Base-by-base conservation (phyloP, 37 sponge, comb jelly and placozoan genomes). In the Halichondria panicea region DNA sequence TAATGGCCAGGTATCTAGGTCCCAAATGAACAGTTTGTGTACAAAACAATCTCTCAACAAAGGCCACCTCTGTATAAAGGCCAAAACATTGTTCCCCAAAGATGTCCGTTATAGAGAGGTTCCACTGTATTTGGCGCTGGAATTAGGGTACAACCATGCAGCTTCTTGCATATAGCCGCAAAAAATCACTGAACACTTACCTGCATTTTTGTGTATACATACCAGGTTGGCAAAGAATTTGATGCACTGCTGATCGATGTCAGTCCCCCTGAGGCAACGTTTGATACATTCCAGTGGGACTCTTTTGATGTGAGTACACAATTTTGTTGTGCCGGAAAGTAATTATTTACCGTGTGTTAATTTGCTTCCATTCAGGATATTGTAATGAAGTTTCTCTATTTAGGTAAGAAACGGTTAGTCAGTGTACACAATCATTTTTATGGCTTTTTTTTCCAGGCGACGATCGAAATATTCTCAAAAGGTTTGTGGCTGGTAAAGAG, bases 171-270 rank as follows among this genome's bases (percentile, higher is more conserved):
- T n/a, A n/a, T n/a, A n/a, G n/a, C n/a, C n/a, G n/a, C n/a, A n/a
- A n/a, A n/a, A n/a, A 19, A 63, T 25, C 9, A 0, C 31, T 19
- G 2, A 34, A 4, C 32, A 28, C 4, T 63, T 34, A 19, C 32
- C 35, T 63, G 19, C n/a, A 19, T 8, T 19, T 15, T 4, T 28
- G 27, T 15, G 34, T 15, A 18, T 30, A 8, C 60, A 8, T 7
- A 2, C 11, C 67, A 68, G 70, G 84, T 84, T 35, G 85, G 85
- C 25, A 84, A 84, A 39, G 46, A 84, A 48, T 81, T 84, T 77
- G 85, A 84, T 77, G 85, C 85, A n/a, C 64, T 84, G 0, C 32
- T 84, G 9, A 68, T 84, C 2, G 78, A 71, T 43, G 71, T 72
- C 38, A 43, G n/a, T 36, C 78, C 71, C 28, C 68, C 70, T 1